Evolutionary conservation across 2,113 vertebrate genomes (phyloP).

Genomic region (Labeo catla): DNA sequence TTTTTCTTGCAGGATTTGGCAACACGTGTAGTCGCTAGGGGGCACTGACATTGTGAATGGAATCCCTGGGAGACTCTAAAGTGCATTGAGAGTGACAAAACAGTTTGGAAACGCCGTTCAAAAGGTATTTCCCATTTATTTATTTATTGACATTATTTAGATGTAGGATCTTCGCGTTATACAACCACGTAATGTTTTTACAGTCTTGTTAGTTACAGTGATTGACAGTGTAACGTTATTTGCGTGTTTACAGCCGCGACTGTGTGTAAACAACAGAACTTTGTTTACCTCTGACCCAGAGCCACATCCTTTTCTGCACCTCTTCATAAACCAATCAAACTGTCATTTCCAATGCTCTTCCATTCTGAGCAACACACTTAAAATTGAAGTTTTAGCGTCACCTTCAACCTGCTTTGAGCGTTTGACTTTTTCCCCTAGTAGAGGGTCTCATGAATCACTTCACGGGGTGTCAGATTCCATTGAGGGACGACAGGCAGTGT

Average conservation of each 20-base stretch:
- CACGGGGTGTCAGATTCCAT: constrained; percentile 2
- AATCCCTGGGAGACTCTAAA: constrained; percentile 14
- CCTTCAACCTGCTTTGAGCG: neutral
- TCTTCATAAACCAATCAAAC: neutral
- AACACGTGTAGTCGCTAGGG: neutral
- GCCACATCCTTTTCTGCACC: neutral
- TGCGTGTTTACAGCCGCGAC: neutral
- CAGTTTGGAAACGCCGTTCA: constrained; percentile 1
- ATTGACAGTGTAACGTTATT: constrained; percentile 2
- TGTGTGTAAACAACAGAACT: constrained; percentile 36
- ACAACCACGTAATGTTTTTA: neutral
- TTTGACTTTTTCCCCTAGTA: neutral
- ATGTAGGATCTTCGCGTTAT: neutral
- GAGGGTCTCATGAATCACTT: neutral
- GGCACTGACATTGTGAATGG: constrained; percentile 13
- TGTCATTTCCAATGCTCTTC: neutral
- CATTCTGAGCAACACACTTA: neutral
- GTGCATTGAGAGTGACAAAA: neutral
- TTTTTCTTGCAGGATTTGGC: neutral
- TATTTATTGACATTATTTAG: neutral
- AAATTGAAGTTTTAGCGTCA: neutral
- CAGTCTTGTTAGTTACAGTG: neutral
- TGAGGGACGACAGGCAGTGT: neutral
- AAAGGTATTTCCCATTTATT: constrained; percentile 9
- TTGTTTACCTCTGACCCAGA: neutral